phyloP scores from a whole-genome alignment of 2,113 vertebrate genomes.

The Baryphthengus martii region DNA sequence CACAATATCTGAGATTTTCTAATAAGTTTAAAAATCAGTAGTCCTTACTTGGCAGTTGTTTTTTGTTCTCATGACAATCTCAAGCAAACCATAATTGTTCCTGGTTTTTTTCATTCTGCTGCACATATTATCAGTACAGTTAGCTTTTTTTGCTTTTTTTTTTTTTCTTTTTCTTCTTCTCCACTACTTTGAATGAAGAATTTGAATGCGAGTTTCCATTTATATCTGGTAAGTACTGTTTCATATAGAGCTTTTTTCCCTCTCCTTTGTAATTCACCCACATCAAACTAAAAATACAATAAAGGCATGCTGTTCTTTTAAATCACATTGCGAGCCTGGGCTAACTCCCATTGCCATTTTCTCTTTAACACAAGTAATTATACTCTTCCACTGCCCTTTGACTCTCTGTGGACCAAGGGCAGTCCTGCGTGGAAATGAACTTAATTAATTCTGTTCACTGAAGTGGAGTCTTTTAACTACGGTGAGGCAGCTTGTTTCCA shows the following conservation, averaged over 20 bases:
- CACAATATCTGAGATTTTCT: neutral
- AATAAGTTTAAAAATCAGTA: slow-evolving; percentile 7
- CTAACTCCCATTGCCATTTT: slow-evolving; percentile 45
- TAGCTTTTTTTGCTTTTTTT: neutral
- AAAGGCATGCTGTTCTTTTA: slow-evolving; percentile 61
- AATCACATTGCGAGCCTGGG: slow-evolving; percentile 14
- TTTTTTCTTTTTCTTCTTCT: neutral
- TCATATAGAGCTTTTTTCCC: neutral
- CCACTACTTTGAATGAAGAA: slow-evolving; percentile 12
- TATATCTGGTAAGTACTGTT: slow-evolving; percentile 51
- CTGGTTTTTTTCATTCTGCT: neutral
- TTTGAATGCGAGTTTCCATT: slow-evolving; percentile 58
- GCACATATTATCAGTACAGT: neutral
- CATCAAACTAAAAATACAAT: slow-evolving; percentile 61
- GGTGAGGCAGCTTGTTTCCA: slow-evolving; percentile 38
- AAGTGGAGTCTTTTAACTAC: slow-evolving; percentile 37
- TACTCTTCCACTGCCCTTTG: slow-evolving; percentile 67
- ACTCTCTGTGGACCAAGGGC: slow-evolving; percentile 56
- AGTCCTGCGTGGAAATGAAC: slow-evolving; percentile 63
- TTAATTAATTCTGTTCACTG: slow-evolving; percentile 70
- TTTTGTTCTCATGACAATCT: slow-evolving; percentile 14
- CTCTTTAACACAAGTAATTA: slow-evolving; percentile 72
- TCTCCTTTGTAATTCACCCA: slow-evolving; percentile 37
- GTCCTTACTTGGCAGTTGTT: neutral
- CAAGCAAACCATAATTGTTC: neutral